A percentile compares a stretch with the other conserved stretches of the same genome.
Evolutionary conservation across 2,888 invertebrate species (phyloP).

Genomic region (Lochmaea capreae): DNA sequence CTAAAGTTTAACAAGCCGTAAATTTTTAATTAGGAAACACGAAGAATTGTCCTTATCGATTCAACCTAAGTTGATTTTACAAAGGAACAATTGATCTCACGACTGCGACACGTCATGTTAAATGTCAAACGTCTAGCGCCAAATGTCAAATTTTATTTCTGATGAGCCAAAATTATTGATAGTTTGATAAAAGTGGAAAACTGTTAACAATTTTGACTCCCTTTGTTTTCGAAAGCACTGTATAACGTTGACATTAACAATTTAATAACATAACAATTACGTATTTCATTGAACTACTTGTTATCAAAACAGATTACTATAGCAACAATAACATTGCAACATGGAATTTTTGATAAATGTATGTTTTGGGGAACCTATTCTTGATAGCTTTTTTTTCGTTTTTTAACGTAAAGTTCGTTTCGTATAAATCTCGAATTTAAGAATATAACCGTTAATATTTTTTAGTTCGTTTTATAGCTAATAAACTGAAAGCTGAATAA

Average conservation of each 20-base stretch:
- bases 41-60: background rate
- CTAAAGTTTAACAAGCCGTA: background rate
- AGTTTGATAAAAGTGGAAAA: too few species aligned
- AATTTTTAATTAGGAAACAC: background rate
- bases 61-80: too few species aligned
- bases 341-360: background rate
- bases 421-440: background rate
- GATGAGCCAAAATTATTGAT: too few species aligned
- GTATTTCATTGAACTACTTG: background rate
- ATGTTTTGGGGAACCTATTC: background rate
- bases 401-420: background rate
- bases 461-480: constrained; percentile 1
- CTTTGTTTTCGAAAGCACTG: background rate
- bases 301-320: background rate
- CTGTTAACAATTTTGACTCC: background rate
- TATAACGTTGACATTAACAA: background rate
- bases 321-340: background rate
- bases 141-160: too few species aligned
- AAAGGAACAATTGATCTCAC: too few species aligned
- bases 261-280: constrained; percentile 1
- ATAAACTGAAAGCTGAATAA: constrained; percentile 13
- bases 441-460: background rate
- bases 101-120: too few species aligned
- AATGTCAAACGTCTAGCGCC: too few species aligned
- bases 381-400: background rate